Base-by-base conservation (phyloP, 1,140 invertebrate genomes). In the Platyscapa corneri region DNA sequence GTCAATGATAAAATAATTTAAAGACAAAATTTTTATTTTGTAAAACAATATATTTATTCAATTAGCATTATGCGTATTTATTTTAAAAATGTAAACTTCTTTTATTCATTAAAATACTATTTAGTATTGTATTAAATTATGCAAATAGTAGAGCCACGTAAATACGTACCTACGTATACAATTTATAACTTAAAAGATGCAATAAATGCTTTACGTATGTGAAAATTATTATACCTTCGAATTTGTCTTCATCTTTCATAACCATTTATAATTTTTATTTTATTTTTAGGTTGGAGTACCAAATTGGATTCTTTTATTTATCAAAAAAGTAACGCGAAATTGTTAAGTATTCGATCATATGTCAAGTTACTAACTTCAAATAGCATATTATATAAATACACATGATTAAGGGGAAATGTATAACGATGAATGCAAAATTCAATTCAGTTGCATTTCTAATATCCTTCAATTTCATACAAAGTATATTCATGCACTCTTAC, bases 391-490 rank as follows among this genome's bases (percentile, higher is more conserved):
- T 7, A 37, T 23, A 60, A 27, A 60, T 60, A 2, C 23, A 27
- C 23, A 60, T 53, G 27, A 5, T n/a, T 46, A 10, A 7, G 32
- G 30, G n/a, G 27, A 60, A 76, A 49, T 2, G 3, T 53, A 10
- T 53, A 76, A 76, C 53, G 18, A 32, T 12, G 30, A 49, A 75
- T 12, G 20, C 5, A 53, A 32, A 76, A 76, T 78, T 78, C 16
- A 78, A 34, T 49, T 56, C 16, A 60, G 27, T 60, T 82, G 30
- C 65, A 53, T 60, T 64, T 74, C 8, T 42, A 39, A 34, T 75
- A 42, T 75, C 56, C 67, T 82, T 82, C 80, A 82, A 82, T 60
- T 82, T 53, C 27, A 77, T 87, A 86, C 72, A 86, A 86, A 87
- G 86, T 53, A 83, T 67, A 83, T 77, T n/a, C 53, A 42, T 39